Base-by-base conservation (phyloP, 2,888 invertebrate species). In the Chrysolina haemoptera region DNA sequence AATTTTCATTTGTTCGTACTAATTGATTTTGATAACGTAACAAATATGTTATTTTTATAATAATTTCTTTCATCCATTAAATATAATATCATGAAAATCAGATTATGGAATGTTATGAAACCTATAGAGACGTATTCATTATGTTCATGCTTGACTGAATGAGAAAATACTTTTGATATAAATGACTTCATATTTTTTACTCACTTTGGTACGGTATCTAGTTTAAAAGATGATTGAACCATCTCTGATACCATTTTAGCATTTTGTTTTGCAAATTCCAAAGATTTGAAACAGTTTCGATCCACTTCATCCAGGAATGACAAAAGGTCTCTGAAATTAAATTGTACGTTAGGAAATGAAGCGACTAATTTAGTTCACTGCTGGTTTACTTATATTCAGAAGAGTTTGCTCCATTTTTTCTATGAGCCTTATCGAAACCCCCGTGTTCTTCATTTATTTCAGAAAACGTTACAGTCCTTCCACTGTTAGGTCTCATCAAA, bases 261-360 rank as follows among this genome's bases (percentile, higher is more conserved):
- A 22, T 82, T 81, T 76, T 86, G 83, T 77, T 86, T 86, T 1
- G 86, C 86, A 27, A 78, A 77, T 18, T 79, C 80, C 55, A 88
- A 74, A 1, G 86, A 83, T 78, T 86, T 83, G 2, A 82, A 77
- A 77, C 85, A 86, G 69, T 82, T 87, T 78, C 82, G 82, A 73
- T 93, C 93, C 0, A 93, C 91, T 85, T 92, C 91, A 82, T 93
- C 93, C 76, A 93, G 84, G 85, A 91, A 93, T 69, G 91, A 90
- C 67, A 93, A 89, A 80, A 93, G 91, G 84, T 92, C 92, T 85
- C 92, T 92, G 86, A 86, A 90, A 86, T 72, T 79, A 71, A 64
- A 12, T 8, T 12, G 18, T 71, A 74, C 48, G 68, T 68, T 50
- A 16, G 14, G 41, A 55, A 35, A 18, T 41, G 18, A 27, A 22